A percentile compares a stretch with the other conserved stretches of the same genome.
phyloP scores from a whole-genome alignment of 2,113 vertebrate species.

The Arenaria interpres region DNA sequence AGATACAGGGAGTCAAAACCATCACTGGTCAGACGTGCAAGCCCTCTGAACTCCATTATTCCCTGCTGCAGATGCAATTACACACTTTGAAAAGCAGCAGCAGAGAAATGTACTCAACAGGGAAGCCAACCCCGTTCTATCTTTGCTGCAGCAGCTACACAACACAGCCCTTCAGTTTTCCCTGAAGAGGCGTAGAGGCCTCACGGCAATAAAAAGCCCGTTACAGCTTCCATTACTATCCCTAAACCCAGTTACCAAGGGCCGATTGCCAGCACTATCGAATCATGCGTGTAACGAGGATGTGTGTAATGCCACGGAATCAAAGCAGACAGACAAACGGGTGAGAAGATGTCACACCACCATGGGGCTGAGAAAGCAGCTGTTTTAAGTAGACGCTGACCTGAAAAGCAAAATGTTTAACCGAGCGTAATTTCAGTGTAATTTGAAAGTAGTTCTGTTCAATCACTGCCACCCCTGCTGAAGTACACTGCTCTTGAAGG shows the following conservation, averaged over 20 bases:
- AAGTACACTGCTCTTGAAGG: not conserved
- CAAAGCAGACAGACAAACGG: not conserved
- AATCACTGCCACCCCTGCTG: not conserved
- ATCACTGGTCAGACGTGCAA: not conserved
- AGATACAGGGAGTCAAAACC: not conserved
- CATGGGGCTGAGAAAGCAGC: not conserved
- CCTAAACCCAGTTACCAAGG: not conserved
- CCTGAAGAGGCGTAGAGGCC: not conserved
- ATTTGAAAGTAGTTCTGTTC: not conserved
- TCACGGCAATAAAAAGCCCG: not conserved
- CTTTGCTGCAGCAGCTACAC: not conserved
- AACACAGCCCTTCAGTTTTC: not conserved
- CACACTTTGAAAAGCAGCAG: not conserved
- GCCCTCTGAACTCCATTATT: not conserved
- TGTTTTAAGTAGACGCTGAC: not conserved
- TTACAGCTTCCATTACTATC: not conserved
- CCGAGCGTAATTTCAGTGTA: not conserved
- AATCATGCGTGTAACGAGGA: not conserved
- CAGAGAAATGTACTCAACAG: not conserved
- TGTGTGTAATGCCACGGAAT: not conserved
- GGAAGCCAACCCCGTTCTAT: not conserved
- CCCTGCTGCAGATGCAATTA: not conserved
- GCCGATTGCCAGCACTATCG: not conserved
- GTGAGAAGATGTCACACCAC: not conserved
- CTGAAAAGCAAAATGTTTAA: slow-evolving; percentile 47